A percentile compares a stretch with the other conserved stretches of the same genome.
These are phyloP conservation scores for Drosophila neonasuta DNA, from an alignment of 2,888 invertebrate genomes.

Conservation along the genomic window DNA sequence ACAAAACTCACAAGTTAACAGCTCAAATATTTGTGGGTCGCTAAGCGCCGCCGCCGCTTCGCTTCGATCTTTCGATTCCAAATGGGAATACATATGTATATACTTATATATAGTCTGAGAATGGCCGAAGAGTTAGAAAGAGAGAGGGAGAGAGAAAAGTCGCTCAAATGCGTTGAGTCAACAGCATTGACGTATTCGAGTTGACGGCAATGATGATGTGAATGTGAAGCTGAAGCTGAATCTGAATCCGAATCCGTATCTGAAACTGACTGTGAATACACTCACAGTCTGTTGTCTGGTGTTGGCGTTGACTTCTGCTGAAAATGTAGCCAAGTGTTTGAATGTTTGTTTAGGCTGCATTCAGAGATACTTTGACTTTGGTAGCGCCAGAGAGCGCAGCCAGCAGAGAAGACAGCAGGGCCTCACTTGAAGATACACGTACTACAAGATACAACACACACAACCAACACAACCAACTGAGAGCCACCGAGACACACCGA, in stretches of 20 bases:
- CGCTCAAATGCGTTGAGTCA: slow-evolving; percentile 71
- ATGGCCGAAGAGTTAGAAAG: neutral
- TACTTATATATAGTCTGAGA: neutral
- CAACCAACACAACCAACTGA: too few relatives aligned
- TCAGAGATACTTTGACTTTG: slow-evolving; percentile 1
- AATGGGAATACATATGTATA: neutral
- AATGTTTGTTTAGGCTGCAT: slow-evolving; percentile 74
- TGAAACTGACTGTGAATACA: slow-evolving; percentile 22
- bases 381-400: slow-evolving; percentile 40
- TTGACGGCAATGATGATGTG: slow-evolving; percentile 60
- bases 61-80: neutral
- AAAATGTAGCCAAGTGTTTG: slow-evolving; percentile 74
- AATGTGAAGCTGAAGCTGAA: slow-evolving; percentile 21
- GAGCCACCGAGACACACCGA: slow-evolving; percentile 17
- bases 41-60: slow-evolving; percentile 60
- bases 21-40: slow-evolving; percentile 63
- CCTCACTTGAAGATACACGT: slow-evolving; percentile 48
- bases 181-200: slow-evolving; percentile 74
- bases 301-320: slow-evolving; percentile 78
- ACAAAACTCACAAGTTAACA: slow-evolving; percentile 55
- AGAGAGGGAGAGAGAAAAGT: neutral
- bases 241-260: slow-evolving; percentile 16
- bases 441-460: slow-evolving; percentile 16
- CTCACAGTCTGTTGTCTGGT: slow-evolving; percentile 13
- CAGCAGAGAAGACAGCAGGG: slow-evolving; percentile 20